Base-by-base conservation (phyloP, 2,888 invertebrate species). In the Spilarctia lutea region DNA sequence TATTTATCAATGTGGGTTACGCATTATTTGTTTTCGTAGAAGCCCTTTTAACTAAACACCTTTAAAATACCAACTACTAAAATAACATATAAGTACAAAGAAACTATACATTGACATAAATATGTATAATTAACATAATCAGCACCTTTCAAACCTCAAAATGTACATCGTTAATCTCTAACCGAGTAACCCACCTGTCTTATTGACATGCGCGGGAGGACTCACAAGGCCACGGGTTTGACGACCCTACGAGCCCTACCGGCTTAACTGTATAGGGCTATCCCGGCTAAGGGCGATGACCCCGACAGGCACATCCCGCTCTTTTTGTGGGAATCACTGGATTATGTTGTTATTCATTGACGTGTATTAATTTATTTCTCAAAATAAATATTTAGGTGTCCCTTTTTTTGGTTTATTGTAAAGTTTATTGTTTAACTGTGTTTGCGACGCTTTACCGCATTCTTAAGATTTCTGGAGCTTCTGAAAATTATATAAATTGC, bases 231-330 rank as follows among this genome's bases (percentile, higher is more conserved):
- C 86, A 80, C 72, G 42, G 69, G 79, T 66, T 71, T 83, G 79
- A 76, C 82, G 86, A 84, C 87, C 86, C 82, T 52, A 30, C n/a
- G 24, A 42, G 65, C 87, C 86, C 82, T 60, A 30, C 27, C 18
- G 33, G 65, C 39, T 65, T 83, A 81, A 80, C 86, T 80, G 83
- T 86, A 86, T 71, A 71, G 86, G 85, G 86, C 81, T 85, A 85
- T 81, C 85, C 85, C 82, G 73, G 20, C 75, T 30, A 68, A 79
- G 84, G 84, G 69, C 84, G 79, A 80, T 78, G 84, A 85, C 86
- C 84, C 65, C 27, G 68, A n/a, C 71, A 70, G 68, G 68, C 67
- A 71, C 73, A 73, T 76, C 66, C 52, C 71, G 45, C 68, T 52
- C 73, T 81, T 84, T 78, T 81, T 78, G 78, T 85, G 69, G 18